Percentiles rank a stretch among this genome's conserved stretches.
These are phyloP conservation scores for Sinonovacula constricta DNA, from an alignment of 1,140 invertebrate genomes.

Conservation along the genomic window DNA sequence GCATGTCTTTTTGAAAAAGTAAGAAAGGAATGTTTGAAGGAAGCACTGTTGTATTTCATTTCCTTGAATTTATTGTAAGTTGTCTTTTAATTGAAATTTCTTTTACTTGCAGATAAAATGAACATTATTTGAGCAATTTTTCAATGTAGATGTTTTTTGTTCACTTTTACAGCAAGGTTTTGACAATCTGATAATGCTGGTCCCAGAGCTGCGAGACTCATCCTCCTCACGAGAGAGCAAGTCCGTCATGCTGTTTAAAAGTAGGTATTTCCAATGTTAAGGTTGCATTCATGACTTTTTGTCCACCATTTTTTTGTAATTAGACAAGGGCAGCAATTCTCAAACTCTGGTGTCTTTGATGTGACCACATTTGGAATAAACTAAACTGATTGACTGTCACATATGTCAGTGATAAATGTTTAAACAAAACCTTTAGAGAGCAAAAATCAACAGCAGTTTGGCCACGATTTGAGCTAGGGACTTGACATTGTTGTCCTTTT, in stretches of 20 bases:
- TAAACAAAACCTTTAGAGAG: too few relatives aligned
- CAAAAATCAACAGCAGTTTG: background rate
- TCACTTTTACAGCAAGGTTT: constrained; percentile 87
- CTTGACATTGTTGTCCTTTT: background rate
- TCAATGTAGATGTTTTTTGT: constrained; percentile 32
- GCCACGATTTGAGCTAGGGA: background rate
- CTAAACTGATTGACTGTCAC: too few relatives aligned
- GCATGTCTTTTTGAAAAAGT: too few relatives aligned
- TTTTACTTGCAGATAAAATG: constrained; percentile 1
- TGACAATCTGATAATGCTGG: constrained; percentile 92
- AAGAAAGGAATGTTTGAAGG: too few relatives aligned
- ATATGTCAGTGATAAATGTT: too few relatives aligned
- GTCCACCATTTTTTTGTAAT: background rate
- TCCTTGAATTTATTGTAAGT: background rate
- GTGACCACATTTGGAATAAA: too few relatives aligned
- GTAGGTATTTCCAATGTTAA: constrained; percentile 74
- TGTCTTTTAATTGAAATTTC: background rate
- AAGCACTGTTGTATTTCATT: background rate
- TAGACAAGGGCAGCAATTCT: constrained; percentile 5
- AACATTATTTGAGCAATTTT: constrained; percentile 20
- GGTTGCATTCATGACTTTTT: background rate
- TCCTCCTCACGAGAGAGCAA: constrained; percentile 93
- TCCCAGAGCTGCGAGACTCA: constrained; percentile 91
- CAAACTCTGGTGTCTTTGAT: too few relatives aligned
- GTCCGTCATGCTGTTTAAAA: constrained; percentile 96